Evolutionary conservation across 2,888 invertebrate genomes (phyloP).

Genomic region (Caenorhabditis sulstoni): DNA sequence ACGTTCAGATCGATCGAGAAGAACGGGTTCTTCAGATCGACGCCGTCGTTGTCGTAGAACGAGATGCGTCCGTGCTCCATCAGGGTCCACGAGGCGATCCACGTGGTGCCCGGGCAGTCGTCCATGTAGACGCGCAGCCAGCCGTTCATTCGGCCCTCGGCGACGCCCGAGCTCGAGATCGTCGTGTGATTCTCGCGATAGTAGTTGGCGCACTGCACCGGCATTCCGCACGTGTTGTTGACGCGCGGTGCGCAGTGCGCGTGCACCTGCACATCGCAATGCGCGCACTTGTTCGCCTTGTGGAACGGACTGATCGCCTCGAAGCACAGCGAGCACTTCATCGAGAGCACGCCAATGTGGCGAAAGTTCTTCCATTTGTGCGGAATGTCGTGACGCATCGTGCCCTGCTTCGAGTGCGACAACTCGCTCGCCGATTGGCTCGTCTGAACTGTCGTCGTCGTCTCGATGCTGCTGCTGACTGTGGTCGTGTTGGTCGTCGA

Average conservation of each 20-base stretch:
- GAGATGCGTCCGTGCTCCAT: conserved; percentile 63
- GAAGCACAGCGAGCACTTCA: conserved; percentile 67
- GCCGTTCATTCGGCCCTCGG: conserved; percentile 69
- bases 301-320: conserved; percentile 57
- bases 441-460: conserved; percentile 12
- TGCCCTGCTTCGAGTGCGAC: conserved; percentile 16
- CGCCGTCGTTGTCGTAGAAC: conserved; percentile 73
- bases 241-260: conserved; percentile 56
- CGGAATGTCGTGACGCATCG: conserved; percentile 68
- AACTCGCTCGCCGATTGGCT: conserved; percentile 39
- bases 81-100: conserved; percentile 67
- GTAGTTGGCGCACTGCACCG: conserved; percentile 60
- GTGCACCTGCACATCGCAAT: conserved; percentile 64
- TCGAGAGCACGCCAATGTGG: conserved; percentile 55
- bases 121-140: conserved; percentile 69
- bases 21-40: conserved; percentile 64
- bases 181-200: conserved; percentile 60
- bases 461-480: conserved; percentile 30
- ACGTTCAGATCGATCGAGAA: conserved; percentile 68
- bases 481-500: conserved; percentile 51
- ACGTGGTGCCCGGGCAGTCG: conserved; percentile 49
- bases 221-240: conserved; percentile 68
- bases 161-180: neutral
- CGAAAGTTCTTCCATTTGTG: conserved; percentile 69
- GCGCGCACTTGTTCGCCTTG: conserved; percentile 57